phyloP scores from a whole-genome alignment of 2,888 invertebrate genomes.

The Leucophenga montana region DNA sequence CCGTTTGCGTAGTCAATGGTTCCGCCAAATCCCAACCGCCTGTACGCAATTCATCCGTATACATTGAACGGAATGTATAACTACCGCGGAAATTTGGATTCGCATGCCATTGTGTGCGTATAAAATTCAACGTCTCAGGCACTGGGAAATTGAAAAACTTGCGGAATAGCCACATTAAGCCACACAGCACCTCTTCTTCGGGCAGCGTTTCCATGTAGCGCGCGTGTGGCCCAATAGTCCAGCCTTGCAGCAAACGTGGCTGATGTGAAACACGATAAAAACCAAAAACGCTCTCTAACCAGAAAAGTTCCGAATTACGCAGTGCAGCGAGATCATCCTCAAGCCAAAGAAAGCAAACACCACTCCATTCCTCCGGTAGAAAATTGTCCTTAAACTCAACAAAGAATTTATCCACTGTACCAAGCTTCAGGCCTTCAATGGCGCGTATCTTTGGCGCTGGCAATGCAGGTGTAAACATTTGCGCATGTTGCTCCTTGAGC shows the following conservation, averaged over 20 bases:
- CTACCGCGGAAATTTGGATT: conserved; percentile 78
- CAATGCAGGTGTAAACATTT: conserved; percentile 74
- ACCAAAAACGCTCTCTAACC: conserved; percentile 79
- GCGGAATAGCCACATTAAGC: conserved; percentile 59
- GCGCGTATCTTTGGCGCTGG: conserved; percentile 73
- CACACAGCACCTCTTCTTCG: conserved; percentile 72
- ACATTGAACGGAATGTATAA: conserved; percentile 78
- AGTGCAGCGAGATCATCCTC: conserved; percentile 70
- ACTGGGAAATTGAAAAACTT: conserved; percentile 61
- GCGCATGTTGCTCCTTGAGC: conserved; percentile 73
- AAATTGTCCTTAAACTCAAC: conserved; percentile 76
- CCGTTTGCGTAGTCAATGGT: conserved; percentile 71
- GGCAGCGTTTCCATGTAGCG: conserved; percentile 77
- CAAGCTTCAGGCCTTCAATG: conserved; percentile 76
- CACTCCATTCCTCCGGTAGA: conserved; percentile 74
- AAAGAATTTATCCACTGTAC: conserved; percentile 78
- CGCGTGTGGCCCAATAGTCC: conserved; percentile 79
- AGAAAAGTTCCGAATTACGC: conserved; percentile 68
- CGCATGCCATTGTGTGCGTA: conserved; percentile 79
- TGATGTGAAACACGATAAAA: conserved; percentile 79
- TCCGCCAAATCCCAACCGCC: conserved; percentile 75
- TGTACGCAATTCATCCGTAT: conserved; percentile 76
- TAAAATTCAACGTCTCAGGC: conserved; percentile 50
- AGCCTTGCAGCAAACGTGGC: conserved; percentile 79
- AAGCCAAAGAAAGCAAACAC: conserved; percentile 77